Conservation (phyloP, 2,797 vertebrate species). For the Galago senegalensis region DNA sequence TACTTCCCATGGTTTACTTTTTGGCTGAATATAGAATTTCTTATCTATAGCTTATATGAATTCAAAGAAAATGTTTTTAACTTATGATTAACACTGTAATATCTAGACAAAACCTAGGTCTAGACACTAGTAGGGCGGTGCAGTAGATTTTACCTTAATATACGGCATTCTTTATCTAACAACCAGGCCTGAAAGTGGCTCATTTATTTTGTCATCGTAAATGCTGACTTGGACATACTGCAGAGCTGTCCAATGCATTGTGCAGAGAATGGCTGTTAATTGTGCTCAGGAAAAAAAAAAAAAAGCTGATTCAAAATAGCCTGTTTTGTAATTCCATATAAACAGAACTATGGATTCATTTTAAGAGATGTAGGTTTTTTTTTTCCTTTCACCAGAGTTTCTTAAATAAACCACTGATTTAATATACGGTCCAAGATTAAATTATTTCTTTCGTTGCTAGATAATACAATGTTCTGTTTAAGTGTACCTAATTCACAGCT, state of each 20-base stretch:
- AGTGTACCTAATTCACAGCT: constrained; percentile 25
- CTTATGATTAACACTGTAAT: not conserved
- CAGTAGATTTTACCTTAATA: not conserved
- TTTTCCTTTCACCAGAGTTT: constrained; percentile 31
- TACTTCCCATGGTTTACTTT: not conserved
- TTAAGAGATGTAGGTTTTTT: constrained; percentile 17
- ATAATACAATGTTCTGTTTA: constrained; percentile 1
- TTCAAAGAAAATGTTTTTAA: constrained; percentile 1
- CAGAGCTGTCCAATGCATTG: not conserved
- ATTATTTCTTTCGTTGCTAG: constrained; percentile 18
- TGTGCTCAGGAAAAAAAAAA: not conserved
- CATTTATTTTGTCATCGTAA: not conserved
- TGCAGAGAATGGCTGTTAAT: not conserved
- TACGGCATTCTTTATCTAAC: not conserved
- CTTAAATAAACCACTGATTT: constrained; percentile 53
- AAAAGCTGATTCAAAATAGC: not conserved
- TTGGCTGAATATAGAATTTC: not conserved
- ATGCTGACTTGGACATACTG: not conserved
- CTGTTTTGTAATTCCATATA: not conserved
- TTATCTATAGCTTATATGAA: not conserved
- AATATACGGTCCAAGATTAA: not conserved
- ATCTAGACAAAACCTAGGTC: not conserved
- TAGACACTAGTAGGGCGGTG: not conserved
- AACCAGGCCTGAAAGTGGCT: not conserved
- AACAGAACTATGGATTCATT: not conserved